phyloP scores from a whole-genome alignment of 2,888 invertebrate genomes.

The Chymomyza procnemis region DNA sequence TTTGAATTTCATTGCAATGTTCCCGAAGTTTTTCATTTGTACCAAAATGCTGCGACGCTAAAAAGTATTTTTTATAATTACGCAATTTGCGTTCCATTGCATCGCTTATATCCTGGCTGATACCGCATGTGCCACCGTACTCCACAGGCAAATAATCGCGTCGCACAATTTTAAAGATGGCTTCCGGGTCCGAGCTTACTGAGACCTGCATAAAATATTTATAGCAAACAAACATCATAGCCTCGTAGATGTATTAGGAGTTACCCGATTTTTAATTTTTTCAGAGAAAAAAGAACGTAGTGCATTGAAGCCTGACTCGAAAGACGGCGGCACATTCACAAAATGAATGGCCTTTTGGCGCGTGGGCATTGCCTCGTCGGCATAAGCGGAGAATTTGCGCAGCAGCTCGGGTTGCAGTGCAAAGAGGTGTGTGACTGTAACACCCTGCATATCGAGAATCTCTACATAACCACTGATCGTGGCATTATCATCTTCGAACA shows the following conservation, averaged over 20 bases:
- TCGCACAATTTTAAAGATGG: conserved; percentile 81
- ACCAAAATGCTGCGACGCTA: conserved; percentile 69
- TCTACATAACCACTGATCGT: conserved; percentile 80
- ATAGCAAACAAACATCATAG: too few species aligned
- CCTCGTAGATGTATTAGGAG: too few species aligned
- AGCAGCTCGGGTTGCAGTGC: conserved; percentile 82
- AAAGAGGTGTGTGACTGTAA: conserved; percentile 80
- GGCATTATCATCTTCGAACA: conserved; percentile 83
- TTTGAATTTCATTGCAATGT: neutral
- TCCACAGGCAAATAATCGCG: conserved; percentile 82
- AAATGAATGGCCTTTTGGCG: conserved; percentile 83
- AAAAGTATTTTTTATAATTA: conserved; percentile 70
- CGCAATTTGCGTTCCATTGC: conserved; percentile 71
- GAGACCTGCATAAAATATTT: conserved; percentile 79
- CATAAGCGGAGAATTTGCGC: conserved; percentile 81
- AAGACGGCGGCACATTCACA: conserved; percentile 82
- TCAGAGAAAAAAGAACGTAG: conserved; percentile 82
- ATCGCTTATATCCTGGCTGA: conserved; percentile 75
- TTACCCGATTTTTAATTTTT: conserved; percentile 82
- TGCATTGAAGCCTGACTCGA: conserved; percentile 82
- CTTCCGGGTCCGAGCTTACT: conserved; percentile 81
- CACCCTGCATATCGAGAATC: conserved; percentile 81
- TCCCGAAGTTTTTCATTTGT: conserved; percentile 71
- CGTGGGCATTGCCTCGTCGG: conserved; percentile 83
- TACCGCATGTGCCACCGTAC: conserved; percentile 83